A percentile compares a stretch with the other conserved stretches of the same genome.
Evolutionary conservation across 2,797 vertebrate genomes (phyloP).

Genomic region (Tolypeutes matacus): DNA sequence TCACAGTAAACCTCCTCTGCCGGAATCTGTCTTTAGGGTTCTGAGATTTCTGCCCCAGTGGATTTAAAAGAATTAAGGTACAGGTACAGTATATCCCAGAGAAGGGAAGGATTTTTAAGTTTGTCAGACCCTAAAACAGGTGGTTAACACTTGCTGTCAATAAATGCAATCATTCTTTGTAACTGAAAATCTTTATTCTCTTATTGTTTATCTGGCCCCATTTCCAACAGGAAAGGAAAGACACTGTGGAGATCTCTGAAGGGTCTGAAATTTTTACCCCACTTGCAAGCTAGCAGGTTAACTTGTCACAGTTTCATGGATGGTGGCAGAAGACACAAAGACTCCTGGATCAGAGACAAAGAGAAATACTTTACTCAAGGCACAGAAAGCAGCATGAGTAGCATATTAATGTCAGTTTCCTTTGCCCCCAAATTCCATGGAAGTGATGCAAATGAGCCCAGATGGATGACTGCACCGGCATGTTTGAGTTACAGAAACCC

Average conservation of each 20-base stretch:
- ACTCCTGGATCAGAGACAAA: too few species aligned
- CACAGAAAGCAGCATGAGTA: not conserved
- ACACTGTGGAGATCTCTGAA: not conserved
- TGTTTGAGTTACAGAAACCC: not conserved
- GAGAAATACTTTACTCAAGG: too few species aligned
- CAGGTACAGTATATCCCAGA: not conserved
- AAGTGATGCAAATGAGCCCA: not conserved
- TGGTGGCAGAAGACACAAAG: too few species aligned
- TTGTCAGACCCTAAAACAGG: not conserved
- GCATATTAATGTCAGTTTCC: not conserved
- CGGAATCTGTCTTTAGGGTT: not conserved
- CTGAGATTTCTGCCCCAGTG: not conserved
- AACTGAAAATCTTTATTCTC: not conserved
- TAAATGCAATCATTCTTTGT: not conserved
- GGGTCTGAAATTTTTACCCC: too few species aligned
- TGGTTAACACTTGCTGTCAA: not conserved
- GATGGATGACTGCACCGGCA: not conserved
- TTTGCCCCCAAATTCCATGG: not conserved
- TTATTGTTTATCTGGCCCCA: not conserved
- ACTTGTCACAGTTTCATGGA: too few species aligned
- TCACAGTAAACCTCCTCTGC: not conserved
- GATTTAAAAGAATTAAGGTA: slow-evolving; percentile 10
- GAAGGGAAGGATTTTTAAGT: not conserved
- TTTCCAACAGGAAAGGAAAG: not conserved
- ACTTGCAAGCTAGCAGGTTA: too few species aligned